phyloP scores from a whole-genome alignment of 2,888 invertebrate species.

The Agapostemon virescens region DNA sequence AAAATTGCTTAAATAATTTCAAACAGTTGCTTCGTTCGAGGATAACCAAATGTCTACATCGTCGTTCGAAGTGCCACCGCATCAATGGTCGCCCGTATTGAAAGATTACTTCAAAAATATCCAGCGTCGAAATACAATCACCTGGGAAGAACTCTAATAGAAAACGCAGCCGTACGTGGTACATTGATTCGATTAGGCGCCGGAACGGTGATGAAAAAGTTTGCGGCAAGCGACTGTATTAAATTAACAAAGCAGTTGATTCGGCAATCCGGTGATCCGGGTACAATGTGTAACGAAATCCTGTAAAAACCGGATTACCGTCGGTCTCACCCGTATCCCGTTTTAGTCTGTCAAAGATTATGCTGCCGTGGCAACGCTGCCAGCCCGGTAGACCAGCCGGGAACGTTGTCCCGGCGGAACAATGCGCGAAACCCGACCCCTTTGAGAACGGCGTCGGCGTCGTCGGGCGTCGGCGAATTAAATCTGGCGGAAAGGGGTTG shows the following conservation, averaged over 20 bases:
- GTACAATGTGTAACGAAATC: slow-evolving; percentile 21
- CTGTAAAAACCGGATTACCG: slow-evolving; percentile 9
- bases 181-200: neutral
- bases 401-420: slow-evolving; percentile 1
- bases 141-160: neutral
- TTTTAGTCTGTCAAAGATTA: slow-evolving; percentile 19
- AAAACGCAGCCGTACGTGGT: neutral
- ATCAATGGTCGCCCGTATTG: too few species aligned
- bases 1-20: too few species aligned
- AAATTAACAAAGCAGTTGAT: slow-evolving; percentile 22
- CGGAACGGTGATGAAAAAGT: neutral
- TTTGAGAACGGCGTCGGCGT: neutral
- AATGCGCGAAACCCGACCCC: slow-evolving; percentile 36
- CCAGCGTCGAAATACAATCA: neutral
- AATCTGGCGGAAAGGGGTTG: slow-evolving; percentile 30
- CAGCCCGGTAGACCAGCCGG: neutral
- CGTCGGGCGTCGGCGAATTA: slow-evolving; percentile 33
- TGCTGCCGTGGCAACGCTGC: slow-evolving; percentile 16
- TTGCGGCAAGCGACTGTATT: neutral
- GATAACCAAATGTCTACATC: too few species aligned
- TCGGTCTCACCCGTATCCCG: neutral
- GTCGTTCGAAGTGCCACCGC: too few species aligned
- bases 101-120: accelerated
- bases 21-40: too few species aligned
- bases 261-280: slow-evolving; percentile 21